These are phyloP conservation scores for Eueides isabella DNA, from an alignment of 1,140 invertebrate species.

Conservation along the genomic window DNA sequence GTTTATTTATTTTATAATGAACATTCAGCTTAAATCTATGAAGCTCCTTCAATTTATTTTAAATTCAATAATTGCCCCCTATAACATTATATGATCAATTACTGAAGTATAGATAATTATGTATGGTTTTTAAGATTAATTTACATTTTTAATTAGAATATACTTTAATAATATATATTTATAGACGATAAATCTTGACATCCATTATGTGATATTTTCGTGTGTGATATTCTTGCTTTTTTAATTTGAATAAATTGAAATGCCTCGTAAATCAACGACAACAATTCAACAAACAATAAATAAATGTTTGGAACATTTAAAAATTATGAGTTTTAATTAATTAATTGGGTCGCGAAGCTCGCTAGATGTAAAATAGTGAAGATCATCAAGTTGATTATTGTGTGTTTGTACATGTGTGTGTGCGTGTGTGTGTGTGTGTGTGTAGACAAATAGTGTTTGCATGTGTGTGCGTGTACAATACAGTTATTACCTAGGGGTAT, in stretches of 20 bases:
- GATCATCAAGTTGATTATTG: constrained; percentile 8
- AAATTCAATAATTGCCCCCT: too few species aligned
- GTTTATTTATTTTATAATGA: too few species aligned
- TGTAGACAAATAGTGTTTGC: background rate
- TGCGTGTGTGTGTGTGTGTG: background rate
- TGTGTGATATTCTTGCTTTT: background rate
- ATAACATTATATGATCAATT: too few species aligned
- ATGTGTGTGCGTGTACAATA: constrained; percentile 3
- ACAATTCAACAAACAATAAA: background rate
- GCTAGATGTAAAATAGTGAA: background rate
- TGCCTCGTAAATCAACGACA: background rate
- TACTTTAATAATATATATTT: background rate
- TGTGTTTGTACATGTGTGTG: background rate
- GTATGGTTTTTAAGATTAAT: too few species aligned
- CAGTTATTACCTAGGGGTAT: too few species aligned
- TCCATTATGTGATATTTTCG: background rate
- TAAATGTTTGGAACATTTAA: background rate
- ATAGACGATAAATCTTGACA: background rate
- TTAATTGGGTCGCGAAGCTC: background rate
- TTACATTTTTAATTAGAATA: background rate
- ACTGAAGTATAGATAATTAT: too few species aligned
- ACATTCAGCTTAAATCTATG: too few species aligned
- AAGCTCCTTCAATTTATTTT: too few species aligned
- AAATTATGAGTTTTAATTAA: background rate
- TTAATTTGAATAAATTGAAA: background rate